These are phyloP conservation scores for Pegoplata infirma DNA, from an alignment of 2,888 invertebrate genomes.

Conservation along the genomic window DNA sequence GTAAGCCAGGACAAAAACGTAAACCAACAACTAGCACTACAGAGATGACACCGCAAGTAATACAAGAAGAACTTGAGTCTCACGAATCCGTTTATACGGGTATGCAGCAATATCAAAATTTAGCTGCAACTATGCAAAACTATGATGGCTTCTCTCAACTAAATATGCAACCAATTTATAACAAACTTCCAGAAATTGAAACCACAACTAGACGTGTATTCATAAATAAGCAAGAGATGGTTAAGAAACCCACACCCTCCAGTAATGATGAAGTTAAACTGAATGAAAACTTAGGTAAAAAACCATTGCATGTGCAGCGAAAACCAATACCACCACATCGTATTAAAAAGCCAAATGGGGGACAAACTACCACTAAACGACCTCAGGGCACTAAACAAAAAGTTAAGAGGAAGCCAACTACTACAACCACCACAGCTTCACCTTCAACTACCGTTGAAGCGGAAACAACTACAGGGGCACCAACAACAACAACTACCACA, in stretches of 20 bases:
- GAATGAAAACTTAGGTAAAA: conserved; percentile 66
- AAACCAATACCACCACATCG: conserved; percentile 68
- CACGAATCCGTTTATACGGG: conserved; percentile 74
- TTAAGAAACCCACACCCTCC: conserved; percentile 65
- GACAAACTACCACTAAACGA: conserved; percentile 57
- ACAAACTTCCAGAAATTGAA: conserved; percentile 69
- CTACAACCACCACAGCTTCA: conserved; percentile 40
- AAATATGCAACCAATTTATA: conserved; percentile 73
- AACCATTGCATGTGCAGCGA: conserved; percentile 63
- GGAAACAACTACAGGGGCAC: conserved; percentile 42
- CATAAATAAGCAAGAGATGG: conserved; percentile 73
- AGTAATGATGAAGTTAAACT: conserved; percentile 61
- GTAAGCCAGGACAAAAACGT: conserved; percentile 72
- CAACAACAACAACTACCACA: conserved; percentile 31
- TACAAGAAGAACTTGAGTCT: conserved; percentile 73
- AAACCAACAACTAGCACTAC: conserved; percentile 61
- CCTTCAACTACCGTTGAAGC: conserved; percentile 50
- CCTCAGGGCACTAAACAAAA: conserved; percentile 69
- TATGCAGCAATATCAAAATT: conserved; percentile 73
- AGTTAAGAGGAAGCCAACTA: conserved; percentile 69
- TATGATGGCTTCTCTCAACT: conserved; percentile 68
- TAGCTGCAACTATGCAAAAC: conserved; percentile 70
- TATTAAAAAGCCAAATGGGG: conserved; percentile 69
- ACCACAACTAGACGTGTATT: conserved; percentile 72
- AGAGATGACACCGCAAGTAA: conserved; percentile 68